These are phyloP conservation scores for Aleadryas rufinucha DNA, from an alignment of 2,113 vertebrate genomes.

Conservation along the genomic window DNA sequence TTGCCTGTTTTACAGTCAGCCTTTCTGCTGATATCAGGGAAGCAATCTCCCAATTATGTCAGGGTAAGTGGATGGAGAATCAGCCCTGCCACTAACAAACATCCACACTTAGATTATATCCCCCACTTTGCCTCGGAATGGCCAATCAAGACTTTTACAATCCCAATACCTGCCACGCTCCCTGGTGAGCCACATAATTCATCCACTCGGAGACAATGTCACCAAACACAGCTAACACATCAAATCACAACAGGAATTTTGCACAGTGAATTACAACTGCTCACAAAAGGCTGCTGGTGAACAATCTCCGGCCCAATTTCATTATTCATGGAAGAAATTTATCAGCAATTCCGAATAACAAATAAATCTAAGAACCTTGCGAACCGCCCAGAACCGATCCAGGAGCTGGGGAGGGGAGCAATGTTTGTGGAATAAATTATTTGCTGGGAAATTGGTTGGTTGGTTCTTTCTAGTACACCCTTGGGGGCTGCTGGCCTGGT, in stretches of 20 bases:
- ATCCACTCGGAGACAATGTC: not conserved
- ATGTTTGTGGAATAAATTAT: conserved; percentile 32
- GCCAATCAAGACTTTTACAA: conserved; percentile 36
- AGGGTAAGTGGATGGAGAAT: not conserved
- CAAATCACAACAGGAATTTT: conserved; percentile 22
- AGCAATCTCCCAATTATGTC: conserved; percentile 12
- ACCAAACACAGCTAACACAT: not conserved
- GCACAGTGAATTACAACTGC: not conserved
- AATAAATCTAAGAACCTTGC: conserved; percentile 19
- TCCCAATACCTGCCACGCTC: not conserved
- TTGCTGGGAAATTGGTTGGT: not conserved
- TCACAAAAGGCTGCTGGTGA: conserved; percentile 24
- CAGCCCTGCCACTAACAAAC: not conserved
- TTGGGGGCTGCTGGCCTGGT: not conserved
- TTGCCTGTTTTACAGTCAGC: not conserved
- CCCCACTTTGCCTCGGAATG: conserved; percentile 8
- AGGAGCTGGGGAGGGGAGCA: not conserved
- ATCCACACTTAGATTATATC: not conserved
- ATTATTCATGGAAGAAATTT: conserved; percentile 31
- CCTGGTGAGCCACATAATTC: not conserved
- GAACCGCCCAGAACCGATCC: not conserved
- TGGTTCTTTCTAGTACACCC: not conserved
- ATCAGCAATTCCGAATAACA: conserved; percentile 14
- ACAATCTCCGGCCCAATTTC: conserved; percentile 17
- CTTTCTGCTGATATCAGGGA: conserved; percentile 16